Conservation (phyloP, 92 coral and sea anemone species). For the Epizoanthus scotinus region DNA sequence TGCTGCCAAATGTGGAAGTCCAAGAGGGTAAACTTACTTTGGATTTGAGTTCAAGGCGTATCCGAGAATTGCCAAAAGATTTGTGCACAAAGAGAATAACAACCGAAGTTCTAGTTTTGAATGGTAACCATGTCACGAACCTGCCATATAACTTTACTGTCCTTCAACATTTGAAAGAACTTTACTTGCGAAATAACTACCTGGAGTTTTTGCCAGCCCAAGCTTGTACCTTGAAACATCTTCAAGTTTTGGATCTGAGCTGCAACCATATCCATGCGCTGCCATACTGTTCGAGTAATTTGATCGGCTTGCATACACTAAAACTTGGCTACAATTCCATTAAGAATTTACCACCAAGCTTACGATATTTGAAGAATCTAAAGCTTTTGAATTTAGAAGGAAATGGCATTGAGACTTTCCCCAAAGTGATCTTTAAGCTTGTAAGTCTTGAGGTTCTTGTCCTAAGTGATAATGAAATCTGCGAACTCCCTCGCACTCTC, state of each 20-base stretch:
- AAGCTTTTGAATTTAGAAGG: conserved; percentile 70
- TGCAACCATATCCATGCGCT: conserved; percentile 61
- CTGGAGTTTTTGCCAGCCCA: conserved; percentile 86
- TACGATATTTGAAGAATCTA: conserved; percentile 51
- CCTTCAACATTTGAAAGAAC: conserved; percentile 72
- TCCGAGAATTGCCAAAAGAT: conserved; percentile 64
- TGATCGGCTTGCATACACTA: conserved; percentile 56
- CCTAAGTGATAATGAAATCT: conserved; percentile 77
- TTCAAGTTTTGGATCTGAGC: conserved; percentile 75
- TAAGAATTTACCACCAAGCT: conserved; percentile 62
- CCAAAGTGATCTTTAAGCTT: conserved; percentile 58
- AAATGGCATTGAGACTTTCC: conserved; percentile 58
- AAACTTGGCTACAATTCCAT: conserved; percentile 66
- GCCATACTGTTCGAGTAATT: conserved; percentile 76
- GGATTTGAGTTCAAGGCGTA: conserved; percentile 61
- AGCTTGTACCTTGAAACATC: conserved; percentile 71
- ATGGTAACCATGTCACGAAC: conserved; percentile 70
- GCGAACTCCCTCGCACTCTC: conserved; percentile 46
- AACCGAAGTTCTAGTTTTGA: conserved; percentile 58
- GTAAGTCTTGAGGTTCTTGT: conserved; percentile 67
- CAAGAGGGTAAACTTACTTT: conserved; percentile 67
- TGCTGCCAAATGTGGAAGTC: conserved; percentile 61
- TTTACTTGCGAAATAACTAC: conserved; percentile 68
- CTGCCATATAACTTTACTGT: conserved; percentile 72
- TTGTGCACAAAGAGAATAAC: conserved; percentile 49